Conservation (phyloP, 2,797 vertebrate genomes). For the Gephyroberyx darwinii region DNA sequence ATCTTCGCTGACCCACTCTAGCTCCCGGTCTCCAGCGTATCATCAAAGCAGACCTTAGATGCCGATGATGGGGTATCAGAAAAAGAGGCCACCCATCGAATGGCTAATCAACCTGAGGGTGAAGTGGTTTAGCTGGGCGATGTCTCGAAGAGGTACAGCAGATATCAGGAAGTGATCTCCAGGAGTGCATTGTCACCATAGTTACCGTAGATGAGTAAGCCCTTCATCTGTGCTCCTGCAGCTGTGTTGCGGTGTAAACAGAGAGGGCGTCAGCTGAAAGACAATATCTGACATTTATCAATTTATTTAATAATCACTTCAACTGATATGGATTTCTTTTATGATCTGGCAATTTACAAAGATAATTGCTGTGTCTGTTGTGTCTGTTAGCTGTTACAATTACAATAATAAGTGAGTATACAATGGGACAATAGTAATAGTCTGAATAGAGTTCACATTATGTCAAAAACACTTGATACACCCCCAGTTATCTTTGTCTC, state of each 20-base stretch:
- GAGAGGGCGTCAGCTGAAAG: background rate
- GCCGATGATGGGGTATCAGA: conserved; percentile 41
- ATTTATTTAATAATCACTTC: background rate
- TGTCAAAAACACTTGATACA: no score
- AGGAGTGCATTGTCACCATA: conserved; percentile 7
- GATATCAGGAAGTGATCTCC: conserved; percentile 21
- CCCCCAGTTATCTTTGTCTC: background rate
- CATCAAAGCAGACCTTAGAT: conserved; percentile 63
- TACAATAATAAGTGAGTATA: no score
- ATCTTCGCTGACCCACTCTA: conserved; percentile 46
- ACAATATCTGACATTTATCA: background rate
- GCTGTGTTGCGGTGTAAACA: no score
- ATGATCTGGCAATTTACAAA: no score
- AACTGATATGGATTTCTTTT: no score
- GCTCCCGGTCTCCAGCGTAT: conserved; percentile 54
- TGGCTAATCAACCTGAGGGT: conserved; percentile 51
- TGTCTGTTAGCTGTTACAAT: background rate
- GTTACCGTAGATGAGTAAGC: conserved; percentile 16
- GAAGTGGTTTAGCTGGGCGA: conserved; percentile 9
- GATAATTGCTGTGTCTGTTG: no score
- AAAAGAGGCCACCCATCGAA: conserved; percentile 51
- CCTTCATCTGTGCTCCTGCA: conserved; percentile 3
- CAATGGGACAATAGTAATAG: background rate
- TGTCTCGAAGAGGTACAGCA: conserved; percentile 19
- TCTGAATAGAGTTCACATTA: background rate